Percentiles rank a stretch among this genome's conserved stretches.
Evolutionary conservation across 2,888 invertebrate genomes (phyloP).

Genomic region (Margaritifera margaritifera): DNA sequence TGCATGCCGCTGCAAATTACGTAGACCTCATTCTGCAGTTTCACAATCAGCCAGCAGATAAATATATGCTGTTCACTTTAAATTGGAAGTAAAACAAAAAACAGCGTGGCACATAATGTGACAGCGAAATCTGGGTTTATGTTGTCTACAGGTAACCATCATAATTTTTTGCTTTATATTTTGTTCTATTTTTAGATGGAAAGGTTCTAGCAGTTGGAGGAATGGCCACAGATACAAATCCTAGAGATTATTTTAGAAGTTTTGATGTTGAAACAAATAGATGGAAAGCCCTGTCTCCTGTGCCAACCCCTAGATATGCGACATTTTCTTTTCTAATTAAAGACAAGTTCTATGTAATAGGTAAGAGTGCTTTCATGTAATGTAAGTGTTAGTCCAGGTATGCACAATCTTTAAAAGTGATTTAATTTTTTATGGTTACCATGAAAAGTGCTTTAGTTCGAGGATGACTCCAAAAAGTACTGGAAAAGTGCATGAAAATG

Average conservation of each 20-base stretch:
- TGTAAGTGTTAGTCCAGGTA: too few relatives aligned
- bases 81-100: too few relatives aligned
- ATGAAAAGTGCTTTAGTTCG: too few relatives aligned
- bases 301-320: constrained; percentile 69
- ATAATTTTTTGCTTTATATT: background rate
- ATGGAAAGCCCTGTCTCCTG: constrained; percentile 61
- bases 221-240: constrained; percentile 66
- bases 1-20: too few relatives aligned
- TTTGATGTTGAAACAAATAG: constrained; percentile 54
- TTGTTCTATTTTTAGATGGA: constrained; percentile 48
- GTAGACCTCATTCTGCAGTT: too few relatives aligned
- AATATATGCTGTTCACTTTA: too few relatives aligned
- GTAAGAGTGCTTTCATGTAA: constrained; percentile 37
- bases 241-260: constrained; percentile 59
- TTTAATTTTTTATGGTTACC: too few relatives aligned
- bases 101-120: too few relatives aligned
- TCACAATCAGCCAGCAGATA: too few relatives aligned
- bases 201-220: constrained; percentile 66
- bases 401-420: too few relatives aligned
- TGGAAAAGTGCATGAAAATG: too few relatives aligned
- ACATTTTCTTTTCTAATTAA: constrained; percentile 62
- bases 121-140: background rate
- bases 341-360: constrained; percentile 68
- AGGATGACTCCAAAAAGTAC: too few relatives aligned
- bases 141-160: background rate